Evolutionary conservation across 2,888 invertebrate genomes (phyloP).

Genomic region (Spialia ferax): DNA sequence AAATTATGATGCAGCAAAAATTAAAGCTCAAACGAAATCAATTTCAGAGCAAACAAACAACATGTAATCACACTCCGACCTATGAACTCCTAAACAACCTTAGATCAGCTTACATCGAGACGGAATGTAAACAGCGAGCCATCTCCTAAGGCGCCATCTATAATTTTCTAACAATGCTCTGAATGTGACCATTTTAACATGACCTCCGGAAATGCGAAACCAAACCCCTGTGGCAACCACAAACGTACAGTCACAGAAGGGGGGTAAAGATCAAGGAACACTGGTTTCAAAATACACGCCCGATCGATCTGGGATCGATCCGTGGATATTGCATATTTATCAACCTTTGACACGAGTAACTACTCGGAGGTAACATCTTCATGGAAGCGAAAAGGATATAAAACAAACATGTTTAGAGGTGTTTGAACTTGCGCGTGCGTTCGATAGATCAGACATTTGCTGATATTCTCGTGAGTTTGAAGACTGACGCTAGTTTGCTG

Average conservation of each 20-base stretch:
- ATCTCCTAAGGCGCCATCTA: conserved; percentile 85
- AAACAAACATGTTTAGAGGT: conserved; percentile 73
- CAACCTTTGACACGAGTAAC: conserved; percentile 86
- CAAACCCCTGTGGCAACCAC: conserved; percentile 4
- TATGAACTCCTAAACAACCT: conserved; percentile 78
- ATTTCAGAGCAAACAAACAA: conserved; percentile 73
- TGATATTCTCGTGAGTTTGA: conserved; percentile 6
- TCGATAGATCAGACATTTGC: conserved; percentile 30
- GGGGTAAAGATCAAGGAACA: conserved; percentile 48
- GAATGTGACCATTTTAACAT: conserved; percentile 64
- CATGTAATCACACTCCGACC: conserved; percentile 80
- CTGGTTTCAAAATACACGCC: conserved; percentile 71
- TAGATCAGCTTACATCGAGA: conserved; percentile 69
- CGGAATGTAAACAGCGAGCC: conserved; percentile 83
- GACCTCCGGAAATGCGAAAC: conserved; percentile 49
- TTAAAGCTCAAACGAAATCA: conserved; percentile 59
- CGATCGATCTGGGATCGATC: conserved; percentile 80
- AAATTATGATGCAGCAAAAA: conserved; percentile 3
- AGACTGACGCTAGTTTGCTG: not conserved
- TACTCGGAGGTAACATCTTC: conserved; percentile 81
- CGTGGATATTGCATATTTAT: conserved; percentile 85
- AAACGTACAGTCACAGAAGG: conserved; percentile 22
- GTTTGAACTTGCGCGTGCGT: conserved; percentile 65
- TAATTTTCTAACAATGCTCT: conserved; percentile 82
- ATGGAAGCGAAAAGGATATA: conserved; percentile 65